A percentile compares a stretch with the other conserved stretches of the same genome.
Evolutionary conservation across 2,888 invertebrate species (phyloP).

Genomic region (Eilema caniola): DNA sequence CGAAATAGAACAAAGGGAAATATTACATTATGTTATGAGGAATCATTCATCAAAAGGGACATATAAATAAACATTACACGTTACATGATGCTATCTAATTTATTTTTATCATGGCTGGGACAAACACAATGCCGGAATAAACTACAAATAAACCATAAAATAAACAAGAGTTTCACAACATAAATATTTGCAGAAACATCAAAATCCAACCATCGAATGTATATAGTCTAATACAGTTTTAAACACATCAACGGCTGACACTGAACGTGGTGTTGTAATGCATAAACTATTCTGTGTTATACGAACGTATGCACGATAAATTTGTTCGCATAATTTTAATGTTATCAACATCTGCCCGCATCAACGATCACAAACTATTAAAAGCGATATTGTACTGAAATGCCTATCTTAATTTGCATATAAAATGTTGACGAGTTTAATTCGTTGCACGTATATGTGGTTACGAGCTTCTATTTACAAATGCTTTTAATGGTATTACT

Average conservation of each 20-base stretch:
- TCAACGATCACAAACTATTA: conserved; percentile 54
- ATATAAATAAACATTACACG: background rate
- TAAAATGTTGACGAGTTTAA: conserved; percentile 44
- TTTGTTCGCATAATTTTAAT: conserved; percentile 54
- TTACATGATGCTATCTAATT: background rate
- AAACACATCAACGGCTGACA: conserved; percentile 20
- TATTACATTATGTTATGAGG: background rate
- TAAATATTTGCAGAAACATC: conserved; percentile 20
- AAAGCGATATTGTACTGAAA: conserved; percentile 58
- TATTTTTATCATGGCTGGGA: conserved; percentile 1
- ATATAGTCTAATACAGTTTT: conserved; percentile 1
- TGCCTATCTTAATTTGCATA: conserved; percentile 55
- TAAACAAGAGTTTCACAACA: background rate
- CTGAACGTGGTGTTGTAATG: conserved; percentile 6
- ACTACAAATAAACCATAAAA: conserved; percentile 5
- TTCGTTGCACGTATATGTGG: background rate
- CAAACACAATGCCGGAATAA: conserved; percentile 21
- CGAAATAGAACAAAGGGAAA: background rate
- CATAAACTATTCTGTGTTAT: conserved; percentile 20
- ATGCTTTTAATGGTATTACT: background rate
- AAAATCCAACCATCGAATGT: conserved; percentile 15
- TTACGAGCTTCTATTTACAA: background rate
- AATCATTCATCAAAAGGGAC: background rate
- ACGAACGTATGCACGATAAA: conserved; percentile 37
- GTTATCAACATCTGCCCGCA: conserved; percentile 59